phyloP scores from a whole-genome alignment of 2,888 invertebrate genomes.

The Lumbricus terrestris region DNA sequence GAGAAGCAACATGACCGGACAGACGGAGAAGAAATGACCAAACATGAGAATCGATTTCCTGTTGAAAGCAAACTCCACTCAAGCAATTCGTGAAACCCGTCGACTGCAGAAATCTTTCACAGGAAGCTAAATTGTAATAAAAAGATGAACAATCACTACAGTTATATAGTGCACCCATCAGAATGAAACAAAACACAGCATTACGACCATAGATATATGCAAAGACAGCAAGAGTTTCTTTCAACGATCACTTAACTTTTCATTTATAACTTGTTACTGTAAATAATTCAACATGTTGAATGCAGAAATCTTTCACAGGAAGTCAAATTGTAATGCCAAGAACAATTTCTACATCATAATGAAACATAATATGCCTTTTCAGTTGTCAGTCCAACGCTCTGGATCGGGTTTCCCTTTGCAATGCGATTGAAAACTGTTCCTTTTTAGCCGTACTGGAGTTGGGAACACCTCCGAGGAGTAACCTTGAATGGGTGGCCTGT shows the following conservation, averaged over 20 bases:
- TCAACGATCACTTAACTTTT: too few species aligned
- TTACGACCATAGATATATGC: too few species aligned
- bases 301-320: not conserved
- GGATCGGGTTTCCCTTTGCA: too few species aligned
- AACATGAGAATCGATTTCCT: not conserved
- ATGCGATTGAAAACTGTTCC: too few species aligned
- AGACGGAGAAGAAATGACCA: slow-evolving; percentile 7
- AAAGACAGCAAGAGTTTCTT: too few species aligned
- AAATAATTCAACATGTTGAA: not conserved
- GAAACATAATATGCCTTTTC: not conserved
- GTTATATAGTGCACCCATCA: not conserved
- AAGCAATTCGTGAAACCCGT: not conserved
- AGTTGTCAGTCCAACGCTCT: too few species aligned
- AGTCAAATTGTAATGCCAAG: not conserved
- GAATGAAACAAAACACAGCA: not conserved
- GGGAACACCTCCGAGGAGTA: too few species aligned
- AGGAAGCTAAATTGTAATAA: not conserved
- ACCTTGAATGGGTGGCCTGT: too few species aligned
- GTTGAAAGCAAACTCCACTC: not conserved
- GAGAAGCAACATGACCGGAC: not conserved
- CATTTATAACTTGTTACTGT: too few species aligned
- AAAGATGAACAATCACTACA: not conserved
- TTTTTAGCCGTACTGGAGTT: too few species aligned
- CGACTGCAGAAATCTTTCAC: not conserved
- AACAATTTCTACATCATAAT: not conserved